Evolutionary conservation across 2,888 invertebrate species (phyloP), one percentile per base, ranked within the genome.

Genomic region (Epinotia bilunana): DNA sequence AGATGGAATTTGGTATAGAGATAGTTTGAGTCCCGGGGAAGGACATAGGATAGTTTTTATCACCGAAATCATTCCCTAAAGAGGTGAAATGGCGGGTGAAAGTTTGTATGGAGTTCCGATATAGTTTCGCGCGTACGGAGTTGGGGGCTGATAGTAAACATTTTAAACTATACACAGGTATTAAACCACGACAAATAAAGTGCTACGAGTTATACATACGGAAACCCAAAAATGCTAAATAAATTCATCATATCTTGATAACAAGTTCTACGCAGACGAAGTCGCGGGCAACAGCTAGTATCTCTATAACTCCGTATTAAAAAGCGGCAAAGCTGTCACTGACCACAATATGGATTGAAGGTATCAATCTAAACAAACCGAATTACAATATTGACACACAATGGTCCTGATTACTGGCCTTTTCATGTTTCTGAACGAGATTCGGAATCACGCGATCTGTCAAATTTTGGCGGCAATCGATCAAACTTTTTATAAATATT

Each of bases 321-420:
- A 74, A 77, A 65, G 16, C 55, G 28, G 43, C 53, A 62, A 58
- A 67, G 79, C 80, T 84, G 84, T 83, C 83, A 83, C 81, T 79
- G 73, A 77, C 81, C 83, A 82, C 84, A 86, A 87, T 89, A 92
- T 90, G 86, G 89, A 91, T 91, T 84, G 84, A 81, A 78, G 76
- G 78, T 78, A 90, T 90, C 89, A 86, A 90, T 90, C 90, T 88
- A 91, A 90, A 90, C 89, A 89, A 87, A 88, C 88, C 85, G 81
- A 86, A 81, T 85, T 81, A 85, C 79, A 80, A 82, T 74, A 83
- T 83, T 81, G 78, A 79, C 76, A 80, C 83, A 92, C 92, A 92
- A 92, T 91, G 78, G 82, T 39, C 83, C 86, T 92, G 90, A 92
- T 92, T 92, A 85, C 81, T 79, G 73, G 55, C 81, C 84, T 82